Conservation (phyloP, 2,113 vertebrate species). For the Ellobius talpinus region DNA sequence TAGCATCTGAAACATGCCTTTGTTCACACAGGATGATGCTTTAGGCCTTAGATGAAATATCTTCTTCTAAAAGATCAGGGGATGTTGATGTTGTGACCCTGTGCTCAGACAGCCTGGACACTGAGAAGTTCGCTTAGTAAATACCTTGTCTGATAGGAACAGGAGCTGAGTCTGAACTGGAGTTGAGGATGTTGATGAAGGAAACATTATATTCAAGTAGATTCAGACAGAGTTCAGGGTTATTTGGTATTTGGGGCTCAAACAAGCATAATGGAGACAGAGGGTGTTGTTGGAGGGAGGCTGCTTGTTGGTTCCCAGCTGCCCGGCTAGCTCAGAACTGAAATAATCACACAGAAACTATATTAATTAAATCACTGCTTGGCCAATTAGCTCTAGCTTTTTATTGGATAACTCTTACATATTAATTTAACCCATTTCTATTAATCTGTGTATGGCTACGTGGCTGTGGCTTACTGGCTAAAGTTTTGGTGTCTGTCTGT, state of each 20-base stretch:
- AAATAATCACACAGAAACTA: too few relatives aligned
- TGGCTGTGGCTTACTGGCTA: too few relatives aligned
- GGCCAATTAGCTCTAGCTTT: too few relatives aligned
- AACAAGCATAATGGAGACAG: neutral
- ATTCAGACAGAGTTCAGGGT: neutral
- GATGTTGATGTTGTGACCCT: neutral
- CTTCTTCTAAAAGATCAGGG: too few relatives aligned
- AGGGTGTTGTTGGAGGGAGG: too few relatives aligned
- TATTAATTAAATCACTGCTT: too few relatives aligned
- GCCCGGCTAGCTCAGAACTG: too few relatives aligned
- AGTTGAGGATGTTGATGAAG: neutral
- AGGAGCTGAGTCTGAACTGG: neutral
- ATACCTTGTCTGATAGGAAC: neutral
- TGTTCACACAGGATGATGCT: neutral
- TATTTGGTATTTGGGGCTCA: neutral
- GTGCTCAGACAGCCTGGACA: neutral
- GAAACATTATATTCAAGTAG: neutral
- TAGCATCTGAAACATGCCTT: neutral
- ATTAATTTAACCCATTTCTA: too few relatives aligned
- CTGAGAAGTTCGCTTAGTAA: neutral
- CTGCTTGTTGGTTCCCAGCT: too few relatives aligned
- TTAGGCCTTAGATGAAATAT: neutral
- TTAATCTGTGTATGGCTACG: too few relatives aligned
- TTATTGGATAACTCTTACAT: too few relatives aligned
- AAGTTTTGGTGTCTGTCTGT: too few relatives aligned